A percentile compares a stretch with the other conserved stretches of the same genome.
phyloP scores from a whole-genome alignment of 2,113 vertebrate species.

The Polypterus bichir region DNA sequence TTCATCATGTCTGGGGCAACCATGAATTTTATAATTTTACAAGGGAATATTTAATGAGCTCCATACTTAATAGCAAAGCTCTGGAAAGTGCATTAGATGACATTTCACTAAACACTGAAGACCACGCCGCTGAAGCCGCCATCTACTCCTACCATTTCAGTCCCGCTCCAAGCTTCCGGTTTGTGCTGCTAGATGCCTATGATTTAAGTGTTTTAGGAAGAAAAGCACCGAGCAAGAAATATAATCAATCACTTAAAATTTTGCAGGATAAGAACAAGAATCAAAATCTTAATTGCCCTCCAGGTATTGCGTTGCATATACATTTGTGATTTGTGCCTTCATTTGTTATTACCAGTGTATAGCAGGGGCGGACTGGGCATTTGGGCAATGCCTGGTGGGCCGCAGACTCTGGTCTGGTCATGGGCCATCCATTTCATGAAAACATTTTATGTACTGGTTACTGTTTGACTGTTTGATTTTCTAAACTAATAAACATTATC shows the following conservation, averaged over 20 bases:
- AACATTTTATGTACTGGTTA: too few species aligned
- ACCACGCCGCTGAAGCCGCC: constrained; percentile 16
- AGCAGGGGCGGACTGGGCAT: too few species aligned
- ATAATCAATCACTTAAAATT: constrained; percentile 44
- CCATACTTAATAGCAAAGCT: constrained; percentile 49
- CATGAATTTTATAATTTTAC: constrained; percentile 92
- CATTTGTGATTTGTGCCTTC: too few species aligned
- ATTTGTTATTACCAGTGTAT: too few species aligned
- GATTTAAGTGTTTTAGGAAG: constrained; percentile 72
- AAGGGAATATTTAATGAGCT: constrained; percentile 48
- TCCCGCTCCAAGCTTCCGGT: constrained; percentile 51
- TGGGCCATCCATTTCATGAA: too few species aligned
- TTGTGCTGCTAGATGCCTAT: constrained; percentile 76
- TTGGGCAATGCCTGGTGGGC: too few species aligned
- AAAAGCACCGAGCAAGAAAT: constrained; percentile 43
- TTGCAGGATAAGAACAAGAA: constrained; percentile 68
- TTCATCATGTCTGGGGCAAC: constrained; percentile 87
- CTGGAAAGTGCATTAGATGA: constrained; percentile 7
- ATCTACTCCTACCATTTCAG: constrained; percentile 76
- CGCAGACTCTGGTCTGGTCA: too few species aligned
- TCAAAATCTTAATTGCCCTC: constrained; percentile 65
- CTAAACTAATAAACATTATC: too few species aligned
- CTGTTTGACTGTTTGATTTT: too few species aligned
- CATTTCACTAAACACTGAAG: constrained; percentile 1
- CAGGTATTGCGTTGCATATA: constrained; percentile 43